Percentiles rank a stretch among this genome's conserved stretches.
Evolutionary conservation across 2,797 vertebrate genomes (phyloP).

Genomic region (Pangasius macronema): DNA sequence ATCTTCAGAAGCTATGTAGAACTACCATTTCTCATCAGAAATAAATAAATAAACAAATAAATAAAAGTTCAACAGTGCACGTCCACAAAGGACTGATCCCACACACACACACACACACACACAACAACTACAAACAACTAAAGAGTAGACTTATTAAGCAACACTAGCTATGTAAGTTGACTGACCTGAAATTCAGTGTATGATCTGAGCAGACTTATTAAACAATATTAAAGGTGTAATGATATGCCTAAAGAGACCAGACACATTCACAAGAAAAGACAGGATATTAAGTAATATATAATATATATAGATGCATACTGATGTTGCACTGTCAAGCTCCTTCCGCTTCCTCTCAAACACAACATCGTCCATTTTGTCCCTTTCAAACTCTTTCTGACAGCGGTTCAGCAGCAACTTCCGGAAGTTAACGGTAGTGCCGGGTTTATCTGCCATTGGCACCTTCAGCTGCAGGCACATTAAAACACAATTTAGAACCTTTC

Average conservation of each 20-base stretch:
- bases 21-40: background rate
- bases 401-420: constrained; percentile 94
- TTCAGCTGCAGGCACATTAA: constrained; percentile 79
- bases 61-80: too few species aligned
- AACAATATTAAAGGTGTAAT: background rate
- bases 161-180: background rate
- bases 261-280: background rate
- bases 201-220: background rate
- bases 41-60: background rate
- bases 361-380: constrained; percentile 95
- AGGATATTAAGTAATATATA: background rate
- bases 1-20: background rate
- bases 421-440: constrained; percentile 91
- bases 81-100: too few species aligned
- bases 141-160: too few species aligned
- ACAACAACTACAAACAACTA: too few species aligned
- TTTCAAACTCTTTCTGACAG: constrained; percentile 98
- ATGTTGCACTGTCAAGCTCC: constrained; percentile 89
- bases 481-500: background rate
- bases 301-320: constrained; percentile 70
- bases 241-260: background rate
- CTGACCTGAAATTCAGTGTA: background rate
- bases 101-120: too few species aligned
- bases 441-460: constrained; percentile 94
- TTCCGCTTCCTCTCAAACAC: constrained; percentile 97